Evolutionary conservation across 2,888 invertebrate genomes (phyloP).

Genomic region (Chrysopilus asiliformis): DNA sequence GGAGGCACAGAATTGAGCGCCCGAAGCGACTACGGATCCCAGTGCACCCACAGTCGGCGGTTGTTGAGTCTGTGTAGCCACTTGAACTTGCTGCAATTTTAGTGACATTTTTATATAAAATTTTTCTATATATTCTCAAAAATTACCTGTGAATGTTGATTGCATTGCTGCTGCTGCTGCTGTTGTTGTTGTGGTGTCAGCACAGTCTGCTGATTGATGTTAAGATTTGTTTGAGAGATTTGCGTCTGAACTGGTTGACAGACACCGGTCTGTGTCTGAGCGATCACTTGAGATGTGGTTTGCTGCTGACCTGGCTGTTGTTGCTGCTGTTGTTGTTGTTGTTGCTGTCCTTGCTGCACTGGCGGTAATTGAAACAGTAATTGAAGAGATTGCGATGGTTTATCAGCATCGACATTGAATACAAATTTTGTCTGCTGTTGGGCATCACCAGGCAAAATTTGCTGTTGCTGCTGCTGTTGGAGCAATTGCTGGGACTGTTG

Average conservation of each 20-base stretch:
- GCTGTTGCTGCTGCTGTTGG: slow-evolving; percentile 16
- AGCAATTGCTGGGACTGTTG: slow-evolving; percentile 25
- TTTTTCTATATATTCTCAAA: not conserved
- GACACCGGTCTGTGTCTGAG: slow-evolving; percentile 8
- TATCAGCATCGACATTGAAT: slow-evolving; percentile 35
- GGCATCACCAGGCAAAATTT: slow-evolving; percentile 20
- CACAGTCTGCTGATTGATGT: slow-evolving; percentile 24
- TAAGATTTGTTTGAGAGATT: slow-evolving; percentile 28
- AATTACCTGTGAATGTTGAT: slow-evolving; percentile 24
- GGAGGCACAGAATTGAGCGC: slow-evolving; percentile 23
- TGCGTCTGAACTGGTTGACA: slow-evolving; percentile 16
- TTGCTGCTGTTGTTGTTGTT: slow-evolving; percentile 12
- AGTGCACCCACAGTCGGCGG: slow-evolving; percentile 15
- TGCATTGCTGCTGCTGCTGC: slow-evolving; percentile 25
- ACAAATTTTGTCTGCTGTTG: slow-evolving; percentile 32
- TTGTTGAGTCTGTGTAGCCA: slow-evolving; percentile 48
- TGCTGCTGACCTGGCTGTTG: slow-evolving; percentile 21
- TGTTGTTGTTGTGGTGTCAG: slow-evolving; percentile 22
- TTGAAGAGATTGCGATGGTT: slow-evolving; percentile 33
- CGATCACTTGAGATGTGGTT: slow-evolving; percentile 6
- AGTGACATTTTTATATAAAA: not conserved
- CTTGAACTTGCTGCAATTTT: slow-evolving; percentile 42
- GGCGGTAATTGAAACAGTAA: slow-evolving; percentile 33
- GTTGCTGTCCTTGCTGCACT: slow-evolving; percentile 20
- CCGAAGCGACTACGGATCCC: slow-evolving; percentile 21